Evolutionary conservation across 2,888 invertebrate species (phyloP).

Genomic region (Neoaliturus tenellus): DNA sequence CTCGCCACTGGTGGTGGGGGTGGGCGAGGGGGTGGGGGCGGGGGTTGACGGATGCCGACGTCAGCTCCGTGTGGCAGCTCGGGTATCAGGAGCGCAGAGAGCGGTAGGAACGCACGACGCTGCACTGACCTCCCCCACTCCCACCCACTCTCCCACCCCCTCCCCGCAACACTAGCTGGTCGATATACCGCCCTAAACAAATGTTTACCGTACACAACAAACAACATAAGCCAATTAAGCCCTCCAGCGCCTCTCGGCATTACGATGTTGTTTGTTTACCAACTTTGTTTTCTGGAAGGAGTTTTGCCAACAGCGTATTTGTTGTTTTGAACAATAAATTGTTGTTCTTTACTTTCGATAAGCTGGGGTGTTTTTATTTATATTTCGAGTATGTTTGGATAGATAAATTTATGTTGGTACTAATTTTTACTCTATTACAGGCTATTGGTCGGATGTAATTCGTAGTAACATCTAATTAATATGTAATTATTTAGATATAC

Average conservation of each 20-base stretch:
- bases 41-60: slow-evolving; percentile 37
- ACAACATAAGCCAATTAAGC: slow-evolving; percentile 35
- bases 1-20: not conserved
- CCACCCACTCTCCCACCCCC: not conserved
- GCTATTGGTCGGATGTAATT: no score
- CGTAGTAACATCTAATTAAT: no score
- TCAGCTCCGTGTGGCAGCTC: slow-evolving; percentile 54
- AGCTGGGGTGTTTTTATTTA: no score
- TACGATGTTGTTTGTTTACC: slow-evolving; percentile 16
- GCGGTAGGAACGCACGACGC: slow-evolving; percentile 6
- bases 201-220: slow-evolving; percentile 48
- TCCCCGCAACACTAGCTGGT: not conserved
- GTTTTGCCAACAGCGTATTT: no score
- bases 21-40: not conserved
- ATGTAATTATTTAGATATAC: no score
- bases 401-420: no score
- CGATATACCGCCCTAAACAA: slow-evolving; percentile 48
- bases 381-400: no score
- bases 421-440: no score
- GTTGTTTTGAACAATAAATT: no score
- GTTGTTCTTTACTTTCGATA: no score
- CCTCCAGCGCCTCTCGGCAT: not conserved
- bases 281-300: slow-evolving; percentile 16
- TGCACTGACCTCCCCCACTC: not conserved
- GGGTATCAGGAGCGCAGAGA: slow-evolving; percentile 38